Conservation (phyloP, 2,113 vertebrate species). For the Etheostoma cragini region DNA sequence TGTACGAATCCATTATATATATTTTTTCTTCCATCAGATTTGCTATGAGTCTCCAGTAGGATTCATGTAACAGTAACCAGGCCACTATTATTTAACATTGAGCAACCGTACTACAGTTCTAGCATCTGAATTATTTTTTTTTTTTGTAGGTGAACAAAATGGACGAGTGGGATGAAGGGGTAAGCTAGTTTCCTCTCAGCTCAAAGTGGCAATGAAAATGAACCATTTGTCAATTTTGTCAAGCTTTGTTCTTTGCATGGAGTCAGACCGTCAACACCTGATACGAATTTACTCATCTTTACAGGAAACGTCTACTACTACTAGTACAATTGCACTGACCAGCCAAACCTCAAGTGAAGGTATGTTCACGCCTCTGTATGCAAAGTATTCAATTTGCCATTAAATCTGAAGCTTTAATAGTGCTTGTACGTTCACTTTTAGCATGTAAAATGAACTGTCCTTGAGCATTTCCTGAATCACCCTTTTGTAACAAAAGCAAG, state of each 20-base stretch:
- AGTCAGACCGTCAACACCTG: not conserved
- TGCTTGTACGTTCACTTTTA: not conserved
- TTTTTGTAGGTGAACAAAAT: constrained; percentile 30
- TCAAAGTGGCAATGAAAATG: rapidly evolving
- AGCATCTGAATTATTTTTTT: not conserved
- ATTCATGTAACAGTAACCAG: no score
- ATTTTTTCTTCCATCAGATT: no score
- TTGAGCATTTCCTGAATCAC: not conserved
- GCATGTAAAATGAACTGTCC: not conserved
- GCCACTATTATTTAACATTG: not conserved
- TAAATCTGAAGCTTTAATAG: no score
- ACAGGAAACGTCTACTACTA: constrained; percentile 17
- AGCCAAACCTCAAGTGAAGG: constrained; percentile 18
- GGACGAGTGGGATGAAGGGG: constrained; percentile 69
- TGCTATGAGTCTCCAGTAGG: no score
- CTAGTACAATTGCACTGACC: not conserved
- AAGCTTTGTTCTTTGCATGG: not conserved
- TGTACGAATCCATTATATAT: no score
- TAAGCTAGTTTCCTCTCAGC: constrained; percentile 3
- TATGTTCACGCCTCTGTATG: not conserved
- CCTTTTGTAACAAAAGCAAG: not conserved
- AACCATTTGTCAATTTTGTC: not conserved
- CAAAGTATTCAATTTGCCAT: not conserved
- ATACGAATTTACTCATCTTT: rapidly evolving
- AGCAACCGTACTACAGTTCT: no score